Evolutionary conservation across 1,140 invertebrate genomes (phyloP), one percentile per base, ranked within the genome.

Genomic region (Cheumatopsyche charites): DNA sequence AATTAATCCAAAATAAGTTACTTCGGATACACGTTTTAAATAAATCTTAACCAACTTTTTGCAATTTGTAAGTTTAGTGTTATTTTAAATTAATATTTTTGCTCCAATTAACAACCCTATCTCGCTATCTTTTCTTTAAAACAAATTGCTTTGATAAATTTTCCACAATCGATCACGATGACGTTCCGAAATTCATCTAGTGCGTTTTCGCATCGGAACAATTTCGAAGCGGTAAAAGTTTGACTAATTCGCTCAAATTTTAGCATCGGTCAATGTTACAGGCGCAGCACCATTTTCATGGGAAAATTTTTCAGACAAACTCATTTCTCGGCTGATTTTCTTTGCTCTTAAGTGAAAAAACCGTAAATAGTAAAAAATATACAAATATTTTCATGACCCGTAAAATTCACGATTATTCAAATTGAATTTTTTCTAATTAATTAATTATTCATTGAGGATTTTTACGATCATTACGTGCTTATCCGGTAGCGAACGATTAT

Each of bases 121-220:
- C n/a, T n/a, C 36, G 17, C 36, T 67, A 47, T 67, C 21, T 61
- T 25, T 61, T 4, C 13, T 17, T 17, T 13, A 21, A 61, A 21
- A 25, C 55, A 61, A 26, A 47, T 67, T 67, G 61, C 61, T 62
- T 67, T 45, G 63, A 49, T 47, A 47, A 67, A 43, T 67, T 67
- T 36, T 67, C 29, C 21, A 25, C 21, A 25, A 58, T 58, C 55
- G 55, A 58, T 58, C 55, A 58, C 55, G 55, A 21, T 23, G 29
- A 36, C 23, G 55, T 58, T 58, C 25, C 12, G 9, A 25, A 58
- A 23, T 23, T 7, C 49, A 1, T 52, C 23, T 58, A 23, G 11
- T 21, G 17, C 23, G 19, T 58, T 58, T 23, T 58, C 21, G 12
- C 55, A 21, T 9, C 19, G 19, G 7, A 58, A 58, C 19, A 11